Evolutionary conservation across 2,113 vertebrate genomes (phyloP).

Genomic region (Toxostoma redivivum): DNA sequence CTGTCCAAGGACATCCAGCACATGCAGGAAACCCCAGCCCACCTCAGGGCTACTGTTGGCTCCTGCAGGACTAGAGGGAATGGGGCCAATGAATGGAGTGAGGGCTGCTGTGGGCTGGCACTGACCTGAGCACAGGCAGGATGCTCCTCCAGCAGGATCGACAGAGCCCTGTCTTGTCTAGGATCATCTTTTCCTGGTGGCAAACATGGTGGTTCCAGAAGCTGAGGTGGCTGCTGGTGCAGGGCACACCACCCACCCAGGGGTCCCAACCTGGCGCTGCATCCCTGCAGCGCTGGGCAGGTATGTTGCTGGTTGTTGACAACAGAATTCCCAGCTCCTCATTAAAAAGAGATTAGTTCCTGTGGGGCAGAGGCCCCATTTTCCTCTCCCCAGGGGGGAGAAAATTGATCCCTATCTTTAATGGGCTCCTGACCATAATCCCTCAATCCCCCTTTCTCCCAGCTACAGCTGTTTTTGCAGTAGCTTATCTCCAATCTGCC

Average conservation of each 20-base stretch:
- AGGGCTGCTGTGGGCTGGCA: not conserved
- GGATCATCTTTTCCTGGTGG: not conserved
- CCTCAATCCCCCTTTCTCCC: constrained; percentile 29
- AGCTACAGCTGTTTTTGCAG: not conserved
- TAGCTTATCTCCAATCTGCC: constrained; percentile 16
- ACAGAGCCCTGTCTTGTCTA: rapidly evolving
- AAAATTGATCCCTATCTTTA: not conserved
- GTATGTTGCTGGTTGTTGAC: not conserved
- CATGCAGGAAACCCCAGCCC: not conserved
- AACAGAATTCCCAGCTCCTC: not conserved
- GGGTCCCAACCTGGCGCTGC: not conserved
- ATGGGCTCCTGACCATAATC: constrained; percentile 10
- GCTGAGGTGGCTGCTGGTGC: not conserved
- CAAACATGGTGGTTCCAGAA: not conserved
- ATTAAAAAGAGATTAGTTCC: constrained; percentile 4
- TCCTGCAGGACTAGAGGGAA: not conserved
- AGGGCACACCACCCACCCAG: no score
- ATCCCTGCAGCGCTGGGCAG: not conserved
- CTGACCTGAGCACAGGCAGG: not conserved
- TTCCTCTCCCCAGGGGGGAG: not conserved
- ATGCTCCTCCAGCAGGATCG: rapidly evolving
- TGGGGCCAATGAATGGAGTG: rapidly evolving
- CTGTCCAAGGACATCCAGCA: rapidly evolving
- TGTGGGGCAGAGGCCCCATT: not conserved
- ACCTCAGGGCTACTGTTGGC: rapidly evolving